Evolutionary conservation across 2,797 vertebrate species (phyloP).

Genomic region (Anniella stebbinsi): DNA sequence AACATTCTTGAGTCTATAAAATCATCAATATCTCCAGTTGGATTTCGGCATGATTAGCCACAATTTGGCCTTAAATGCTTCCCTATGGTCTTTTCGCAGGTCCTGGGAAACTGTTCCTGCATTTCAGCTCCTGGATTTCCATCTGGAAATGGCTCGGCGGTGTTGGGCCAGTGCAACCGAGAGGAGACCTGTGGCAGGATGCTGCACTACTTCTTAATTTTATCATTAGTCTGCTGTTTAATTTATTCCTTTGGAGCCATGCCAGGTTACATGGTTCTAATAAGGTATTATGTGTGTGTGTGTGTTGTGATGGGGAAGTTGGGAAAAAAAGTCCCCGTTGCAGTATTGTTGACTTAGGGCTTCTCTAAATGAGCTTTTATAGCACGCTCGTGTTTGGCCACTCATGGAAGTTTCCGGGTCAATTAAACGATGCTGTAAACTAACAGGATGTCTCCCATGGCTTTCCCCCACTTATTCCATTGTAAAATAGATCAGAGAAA

Average conservation of each 20-base stretch:
- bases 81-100: conserved; percentile 73
- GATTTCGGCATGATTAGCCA: background rate
- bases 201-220: conserved; percentile 89
- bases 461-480: too few species aligned
- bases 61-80: background rate
- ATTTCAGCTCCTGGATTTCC: conserved; percentile 78
- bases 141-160: conserved; percentile 83
- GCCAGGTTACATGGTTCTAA: conserved; percentile 92
- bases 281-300: conserved; percentile 82
- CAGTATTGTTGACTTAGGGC: background rate
- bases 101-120: conserved; percentile 93
- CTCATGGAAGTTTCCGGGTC: too few species aligned
- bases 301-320: too few species aligned
- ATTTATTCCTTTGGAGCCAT: conserved; percentile 90
- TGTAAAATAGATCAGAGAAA: too few species aligned
- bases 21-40: background rate
- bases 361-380: background rate
- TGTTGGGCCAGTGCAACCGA: conserved; percentile 86
- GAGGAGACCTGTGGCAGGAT: conserved; percentile 83
- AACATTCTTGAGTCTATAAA: background rate
- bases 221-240: conserved; percentile 87
- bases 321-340: too few species aligned
- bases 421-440: too few species aligned
- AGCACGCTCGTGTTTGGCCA: too few species aligned
- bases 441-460: too few species aligned